Evolutionary conservation across 2,888 invertebrate species (phyloP), one percentile per base, ranked within the genome.

Genomic region (Clunio marinus): DNA sequence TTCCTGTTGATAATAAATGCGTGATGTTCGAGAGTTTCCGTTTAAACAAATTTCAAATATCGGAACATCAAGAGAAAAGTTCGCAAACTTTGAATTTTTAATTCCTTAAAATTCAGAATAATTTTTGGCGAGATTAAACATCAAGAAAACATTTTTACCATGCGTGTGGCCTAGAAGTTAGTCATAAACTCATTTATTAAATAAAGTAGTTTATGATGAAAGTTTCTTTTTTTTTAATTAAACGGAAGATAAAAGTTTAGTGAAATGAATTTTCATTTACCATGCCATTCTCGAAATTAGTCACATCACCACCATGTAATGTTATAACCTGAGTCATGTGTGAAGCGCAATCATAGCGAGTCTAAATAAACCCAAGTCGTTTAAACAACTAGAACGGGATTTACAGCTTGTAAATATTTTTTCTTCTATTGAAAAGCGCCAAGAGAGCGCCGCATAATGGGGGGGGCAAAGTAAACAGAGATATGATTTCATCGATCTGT

Each of bases 401-500:
- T 32, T 8, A 7, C 32, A 4, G 32, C 32, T 32, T 4, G 32
- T n/a, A n/a, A n/a, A n/a, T n/a, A n/a, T n/a, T 32, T 32, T 32
- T 8, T 32, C 32, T 32, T 32, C 32, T 32, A 32, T 32, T 32
- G 4, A 32, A n/a, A 32, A 41, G 41, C 41, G 41, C 41, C 41
- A 62, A 22, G 32, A 32, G 13, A 59, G 59, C 59, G 59, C 59
- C 59, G 28, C 32, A 37, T 37, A 41, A 20, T 13, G 20, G 62
- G 62, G n/a, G n/a, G 25, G 62, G 62, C 41, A 59, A 35, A 15
- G 15, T 8, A 62, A 24, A 37, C 25, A 24, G 62, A 10, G 22
- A 62, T 62, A 41, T 62, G 62, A 62, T 62, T 62, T 62, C 62
- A 62, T 62, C 62, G 37, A 37, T 62, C 32, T 59, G 22, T 59